Percentiles rank a stretch among this genome's conserved stretches.
Evolutionary conservation across 2,888 invertebrate species (phyloP).

Genomic region (Germaria angustata): DNA sequence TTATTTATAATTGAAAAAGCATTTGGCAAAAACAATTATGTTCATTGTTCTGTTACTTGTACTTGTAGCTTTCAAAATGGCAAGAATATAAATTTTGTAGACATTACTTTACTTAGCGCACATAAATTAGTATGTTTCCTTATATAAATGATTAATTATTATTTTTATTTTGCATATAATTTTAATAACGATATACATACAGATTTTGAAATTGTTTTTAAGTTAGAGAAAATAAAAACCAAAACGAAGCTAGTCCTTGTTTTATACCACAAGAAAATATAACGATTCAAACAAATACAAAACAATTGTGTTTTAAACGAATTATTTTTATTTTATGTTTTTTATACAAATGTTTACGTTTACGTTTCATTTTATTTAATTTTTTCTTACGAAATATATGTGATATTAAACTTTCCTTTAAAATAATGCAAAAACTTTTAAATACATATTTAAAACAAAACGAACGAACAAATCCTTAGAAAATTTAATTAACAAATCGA

Average conservation of each 20-base stretch:
- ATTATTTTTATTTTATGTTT: slow-evolving; percentile 49
- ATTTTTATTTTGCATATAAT: slow-evolving; percentile 12
- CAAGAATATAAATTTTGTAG: slow-evolving; percentile 22
- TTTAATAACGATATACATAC: slow-evolving; percentile 40
- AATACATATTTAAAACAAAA: slow-evolving; percentile 32
- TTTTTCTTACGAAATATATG: slow-evolving; percentile 60
- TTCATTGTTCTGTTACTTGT: slow-evolving; percentile 3
- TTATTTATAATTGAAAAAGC: slow-evolving; percentile 37
- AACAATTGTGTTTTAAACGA: slow-evolving; percentile 35
- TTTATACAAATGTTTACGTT: slow-evolving; percentile 44
- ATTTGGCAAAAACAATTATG: slow-evolving; percentile 15
- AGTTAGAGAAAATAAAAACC: slow-evolving; percentile 53
- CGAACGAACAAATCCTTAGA: slow-evolving; percentile 59
- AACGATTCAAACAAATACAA: slow-evolving; percentile 36
- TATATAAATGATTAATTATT: slow-evolving; percentile 11
- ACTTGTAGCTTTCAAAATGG: slow-evolving; percentile 15
- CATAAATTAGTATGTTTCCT: slow-evolving; percentile 32
- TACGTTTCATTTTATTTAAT: slow-evolving; percentile 52
- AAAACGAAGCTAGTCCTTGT: slow-evolving; percentile 67
- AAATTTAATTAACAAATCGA: slow-evolving; percentile 43
- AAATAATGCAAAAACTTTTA: slow-evolving; percentile 15
- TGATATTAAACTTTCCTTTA: slow-evolving; percentile 66
- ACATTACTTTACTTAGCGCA: slow-evolving; percentile 61
- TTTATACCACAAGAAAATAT: slow-evolving; percentile 49
- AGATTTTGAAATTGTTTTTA: slow-evolving; percentile 50